phyloP scores from a whole-genome alignment of 2,113 vertebrate species.

The Myanophis thanlyinensis region DNA sequence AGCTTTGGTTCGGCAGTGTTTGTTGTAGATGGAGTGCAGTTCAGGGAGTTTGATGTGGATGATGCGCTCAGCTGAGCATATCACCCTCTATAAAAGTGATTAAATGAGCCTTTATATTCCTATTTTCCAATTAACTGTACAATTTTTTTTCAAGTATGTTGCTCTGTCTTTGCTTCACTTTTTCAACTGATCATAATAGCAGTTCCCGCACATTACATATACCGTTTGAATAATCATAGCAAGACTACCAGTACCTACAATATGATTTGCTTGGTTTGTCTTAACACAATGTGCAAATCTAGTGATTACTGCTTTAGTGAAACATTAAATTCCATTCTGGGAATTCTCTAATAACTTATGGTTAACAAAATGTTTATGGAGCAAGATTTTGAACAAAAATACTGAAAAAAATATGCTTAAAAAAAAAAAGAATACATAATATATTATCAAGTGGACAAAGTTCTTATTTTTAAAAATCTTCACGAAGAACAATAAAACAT shows the following conservation, averaged over 20 bases:
- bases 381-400: neutral
- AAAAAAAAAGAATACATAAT: neutral
- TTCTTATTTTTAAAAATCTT: neutral
- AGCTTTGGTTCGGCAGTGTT: too few relatives aligned
- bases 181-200: neutral
- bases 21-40: too few relatives aligned
- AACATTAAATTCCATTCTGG: neutral
- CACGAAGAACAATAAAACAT: neutral
- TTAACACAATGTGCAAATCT: neutral
- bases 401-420: neutral
- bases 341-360: neutral
- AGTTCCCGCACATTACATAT: neutral
- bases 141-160: neutral
- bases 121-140: neutral
- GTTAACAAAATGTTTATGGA: neutral
- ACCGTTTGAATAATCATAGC: neutral
- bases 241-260: neutral
- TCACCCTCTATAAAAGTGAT: too few relatives aligned
- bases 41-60: too few relatives aligned
- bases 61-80: too few relatives aligned
- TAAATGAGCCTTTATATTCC: neutral
- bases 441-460: neutral
- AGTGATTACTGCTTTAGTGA: neutral
- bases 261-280: neutral
- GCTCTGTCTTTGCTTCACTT: neutral